Evolutionary conservation across 2,888 invertebrate species (phyloP), one percentile per base, ranked within the genome.

Genomic region (Habrosyne pyritoides): DNA sequence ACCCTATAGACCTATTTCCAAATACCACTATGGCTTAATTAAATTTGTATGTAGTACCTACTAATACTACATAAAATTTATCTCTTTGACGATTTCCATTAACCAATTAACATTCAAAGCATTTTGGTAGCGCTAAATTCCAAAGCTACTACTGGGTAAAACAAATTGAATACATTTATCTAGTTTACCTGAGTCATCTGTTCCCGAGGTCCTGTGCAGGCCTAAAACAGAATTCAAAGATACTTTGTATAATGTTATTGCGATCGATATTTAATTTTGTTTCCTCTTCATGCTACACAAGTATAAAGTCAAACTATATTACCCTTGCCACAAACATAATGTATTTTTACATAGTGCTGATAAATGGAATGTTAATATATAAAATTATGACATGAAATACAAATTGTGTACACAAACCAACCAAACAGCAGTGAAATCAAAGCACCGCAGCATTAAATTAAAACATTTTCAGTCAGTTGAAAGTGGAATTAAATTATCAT

Each of bases 141-240:
- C 70, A 77, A 78, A 79, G 76, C 61, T 54, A 64, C 75, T 69
- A 66, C 67, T 71, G 61, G 63, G 53, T 64, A 72, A 68, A 71
- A 64, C 64, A 57, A 55, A 57, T 53, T 54, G 63, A 58, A 64
- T 76, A 67, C 67, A 63, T 56, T 57, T 56, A 56, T 57, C 61
- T 59, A 65, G 62, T 78, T 86, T 88, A 88, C 88, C 88, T 88
- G 87, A 65, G 80, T 64, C 81, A 83, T 74, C 75, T 83, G 87
- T 76, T 86, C 87, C 83, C 87, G 80, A 68, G 83, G 75, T 79
- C 81, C 86, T 75, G 88, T 65, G 76, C 88, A 88, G 88, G 88
- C 88, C 88, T 88, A 88, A 86, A 89, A 89, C 87, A 89, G 86
- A 88, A 87, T 88, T 84, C 75, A 83, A 86, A 84, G 74, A 79